Evolutionary conservation across 1,140 invertebrate species (phyloP).

Genomic region (Philopotamus ludificatus): DNA sequence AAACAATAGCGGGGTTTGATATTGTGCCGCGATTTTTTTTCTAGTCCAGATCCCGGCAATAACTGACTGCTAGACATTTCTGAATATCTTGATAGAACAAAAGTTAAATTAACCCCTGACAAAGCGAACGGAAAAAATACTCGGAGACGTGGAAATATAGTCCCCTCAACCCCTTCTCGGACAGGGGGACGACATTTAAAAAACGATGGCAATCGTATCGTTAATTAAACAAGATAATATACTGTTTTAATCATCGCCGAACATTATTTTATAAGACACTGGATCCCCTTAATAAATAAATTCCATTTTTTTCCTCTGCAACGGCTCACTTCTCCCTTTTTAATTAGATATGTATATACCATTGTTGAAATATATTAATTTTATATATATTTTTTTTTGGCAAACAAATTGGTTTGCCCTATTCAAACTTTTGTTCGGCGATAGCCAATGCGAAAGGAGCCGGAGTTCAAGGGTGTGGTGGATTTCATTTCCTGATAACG

Average conservation of each 20-base stretch:
- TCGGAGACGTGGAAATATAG: conserved; percentile 23
- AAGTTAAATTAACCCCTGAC: conserved; percentile 31
- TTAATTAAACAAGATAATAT: conserved; percentile 31
- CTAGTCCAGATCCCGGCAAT: conserved; percentile 11
- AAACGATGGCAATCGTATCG: conserved; percentile 25
- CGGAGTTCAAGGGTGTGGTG: conserved; percentile 19
- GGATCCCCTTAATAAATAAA: too few relatives aligned
- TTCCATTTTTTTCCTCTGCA: too few relatives aligned
- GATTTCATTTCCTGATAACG: conserved; percentile 38
- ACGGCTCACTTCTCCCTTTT: background rate
- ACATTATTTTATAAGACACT: background rate
- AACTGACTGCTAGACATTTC: background rate
- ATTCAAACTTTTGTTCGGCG: too few relatives aligned
- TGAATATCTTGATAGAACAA: conserved; percentile 15
- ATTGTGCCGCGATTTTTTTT: background rate
- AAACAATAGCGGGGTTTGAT: background rate
- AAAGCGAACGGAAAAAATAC: conserved; percentile 12
- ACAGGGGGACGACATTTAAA: conserved; percentile 13
- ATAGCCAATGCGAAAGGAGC: too few relatives aligned
- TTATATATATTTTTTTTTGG: too few relatives aligned
- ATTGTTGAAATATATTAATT: too few relatives aligned
- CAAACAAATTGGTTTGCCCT: too few relatives aligned
- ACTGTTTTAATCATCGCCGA: conserved; percentile 22
- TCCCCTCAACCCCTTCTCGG: conserved; percentile 15
- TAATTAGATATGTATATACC: too few relatives aligned